These are phyloP conservation scores for Chrysina gloriosa DNA, from an alignment of 2,888 invertebrate genomes.

Conservation along the genomic window DNA sequence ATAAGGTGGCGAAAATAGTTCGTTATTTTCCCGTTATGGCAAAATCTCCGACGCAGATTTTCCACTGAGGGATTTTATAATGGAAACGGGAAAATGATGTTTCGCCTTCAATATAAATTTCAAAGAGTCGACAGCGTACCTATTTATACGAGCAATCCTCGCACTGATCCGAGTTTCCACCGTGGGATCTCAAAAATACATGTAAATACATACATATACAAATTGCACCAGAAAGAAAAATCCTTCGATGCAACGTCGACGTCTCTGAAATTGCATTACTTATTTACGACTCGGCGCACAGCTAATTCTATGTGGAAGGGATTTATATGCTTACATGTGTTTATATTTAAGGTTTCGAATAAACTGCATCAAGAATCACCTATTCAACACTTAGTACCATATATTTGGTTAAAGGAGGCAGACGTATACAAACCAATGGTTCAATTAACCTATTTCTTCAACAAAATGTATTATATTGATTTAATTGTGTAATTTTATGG, in stretches of 20 bases:
- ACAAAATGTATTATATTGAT: no score
- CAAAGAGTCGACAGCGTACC: conserved; percentile 28
- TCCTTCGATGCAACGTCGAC: conserved; percentile 11
- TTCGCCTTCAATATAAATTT: conserved; percentile 36
- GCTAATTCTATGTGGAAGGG: conserved; percentile 3
- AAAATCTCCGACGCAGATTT: conserved; percentile 14
- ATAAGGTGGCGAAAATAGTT: conserved; percentile 5
- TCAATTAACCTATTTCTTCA: no score
- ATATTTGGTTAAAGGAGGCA: no score
- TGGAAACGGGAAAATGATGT: conserved; percentile 32
- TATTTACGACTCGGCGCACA: conserved; percentile 3
- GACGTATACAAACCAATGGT: no score
- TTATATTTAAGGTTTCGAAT: no score
- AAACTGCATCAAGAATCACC: no score
- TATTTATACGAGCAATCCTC: conserved; percentile 28
- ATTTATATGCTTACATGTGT: neutral
- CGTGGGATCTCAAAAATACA: conserved; percentile 24
- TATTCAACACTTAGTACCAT: no score
- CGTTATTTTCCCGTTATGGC: conserved; percentile 18
- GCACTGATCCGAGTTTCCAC: conserved; percentile 20
- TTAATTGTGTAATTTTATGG: no score
- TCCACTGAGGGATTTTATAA: conserved; percentile 19
- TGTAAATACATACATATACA: conserved; percentile 21
- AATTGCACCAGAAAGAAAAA: conserved; percentile 13
- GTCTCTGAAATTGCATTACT: conserved; percentile 22